phyloP scores from a whole-genome alignment of 64 coral and sea anemone genomes.

The Actinia tenebrosa region DNA sequence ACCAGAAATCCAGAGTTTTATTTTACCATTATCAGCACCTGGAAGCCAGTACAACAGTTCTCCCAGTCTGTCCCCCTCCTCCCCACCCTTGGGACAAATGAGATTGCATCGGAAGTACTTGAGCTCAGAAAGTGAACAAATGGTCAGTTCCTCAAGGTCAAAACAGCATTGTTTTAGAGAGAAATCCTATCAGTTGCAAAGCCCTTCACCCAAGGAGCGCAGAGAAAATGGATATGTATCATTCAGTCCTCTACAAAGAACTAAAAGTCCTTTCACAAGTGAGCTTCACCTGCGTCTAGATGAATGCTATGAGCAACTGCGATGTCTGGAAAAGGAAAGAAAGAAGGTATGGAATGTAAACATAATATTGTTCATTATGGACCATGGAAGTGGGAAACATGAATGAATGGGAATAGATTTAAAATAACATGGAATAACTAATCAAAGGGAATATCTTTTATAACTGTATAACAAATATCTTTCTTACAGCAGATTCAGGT shows the following conservation, averaged over 20 bases:
- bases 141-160: slow-evolving; percentile 18
- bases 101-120: slow-evolving; percentile 36
- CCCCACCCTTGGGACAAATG: slow-evolving; percentile 60
- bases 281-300: slow-evolving; percentile 83
- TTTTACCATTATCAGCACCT: slow-evolving; percentile 43
- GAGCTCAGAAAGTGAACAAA: slow-evolving; percentile 19
- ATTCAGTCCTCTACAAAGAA: slow-evolving; percentile 38
- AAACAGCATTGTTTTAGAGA: neutral
- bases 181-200: neutral
- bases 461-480: too few relatives aligned
- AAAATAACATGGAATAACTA: too few relatives aligned
- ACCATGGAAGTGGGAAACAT: too few relatives aligned
- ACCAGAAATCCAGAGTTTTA: slow-evolving; percentile 34
- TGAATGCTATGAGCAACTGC: slow-evolving; percentile 93
- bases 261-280: slow-evolving; percentile 64
- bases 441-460: too few relatives aligned
- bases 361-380: too few relatives aligned
- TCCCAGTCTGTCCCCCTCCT: slow-evolving; percentile 86
- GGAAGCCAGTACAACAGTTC: slow-evolving; percentile 67
- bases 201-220: neutral
- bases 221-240: slow-evolving; percentile 49
- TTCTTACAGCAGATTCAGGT: too few relatives aligned
- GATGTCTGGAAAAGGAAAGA: slow-evolving; percentile 84
- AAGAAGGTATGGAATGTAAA: slow-evolving; percentile 54
- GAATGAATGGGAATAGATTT: too few relatives aligned